A percentile compares a stretch with the other conserved stretches of the same genome.
These are phyloP conservation scores for Nasonia longicornis DNA, from an alignment of 1,140 invertebrate genomes.

Conservation along the genomic window DNA sequence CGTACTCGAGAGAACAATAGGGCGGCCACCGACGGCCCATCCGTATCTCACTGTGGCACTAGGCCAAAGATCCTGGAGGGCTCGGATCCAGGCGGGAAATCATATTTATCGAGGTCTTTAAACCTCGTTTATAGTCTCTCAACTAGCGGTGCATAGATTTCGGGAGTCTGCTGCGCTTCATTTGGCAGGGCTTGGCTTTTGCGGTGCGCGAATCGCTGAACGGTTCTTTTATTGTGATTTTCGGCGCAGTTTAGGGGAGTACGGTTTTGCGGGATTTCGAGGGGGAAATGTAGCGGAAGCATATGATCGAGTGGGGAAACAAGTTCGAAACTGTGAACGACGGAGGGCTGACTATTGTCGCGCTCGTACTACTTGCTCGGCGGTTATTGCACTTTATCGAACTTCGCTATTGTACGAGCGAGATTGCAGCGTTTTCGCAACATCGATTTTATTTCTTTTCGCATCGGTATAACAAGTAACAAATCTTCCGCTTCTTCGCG, in stretches of 20 bases:
- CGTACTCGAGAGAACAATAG: background rate
- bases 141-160: background rate
- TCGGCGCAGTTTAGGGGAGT: background rate
- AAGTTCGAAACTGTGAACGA: background rate
- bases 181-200: background rate
- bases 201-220: background rate
- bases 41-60: background rate
- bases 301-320: background rate
- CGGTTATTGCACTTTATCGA: background rate
- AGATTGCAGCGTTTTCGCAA: too few species aligned
- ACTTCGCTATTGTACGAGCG: background rate
- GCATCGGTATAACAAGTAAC: too few species aligned
- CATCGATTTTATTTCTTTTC: too few species aligned
- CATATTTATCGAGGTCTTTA: slow-evolving; percentile 5
- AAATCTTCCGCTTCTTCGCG: too few species aligned
- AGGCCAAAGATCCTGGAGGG: background rate
- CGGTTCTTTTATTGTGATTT: background rate
- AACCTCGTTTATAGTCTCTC: slow-evolving; percentile 12
- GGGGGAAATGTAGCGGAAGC: background rate
- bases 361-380: background rate
- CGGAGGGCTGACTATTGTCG: background rate
- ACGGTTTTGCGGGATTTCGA: background rate
- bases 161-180: background rate
- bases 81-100: background rate
- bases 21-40: background rate